Evolutionary conservation across 1,140 invertebrate species (phyloP).

Genomic region (Aleiodes sp.): DNA sequence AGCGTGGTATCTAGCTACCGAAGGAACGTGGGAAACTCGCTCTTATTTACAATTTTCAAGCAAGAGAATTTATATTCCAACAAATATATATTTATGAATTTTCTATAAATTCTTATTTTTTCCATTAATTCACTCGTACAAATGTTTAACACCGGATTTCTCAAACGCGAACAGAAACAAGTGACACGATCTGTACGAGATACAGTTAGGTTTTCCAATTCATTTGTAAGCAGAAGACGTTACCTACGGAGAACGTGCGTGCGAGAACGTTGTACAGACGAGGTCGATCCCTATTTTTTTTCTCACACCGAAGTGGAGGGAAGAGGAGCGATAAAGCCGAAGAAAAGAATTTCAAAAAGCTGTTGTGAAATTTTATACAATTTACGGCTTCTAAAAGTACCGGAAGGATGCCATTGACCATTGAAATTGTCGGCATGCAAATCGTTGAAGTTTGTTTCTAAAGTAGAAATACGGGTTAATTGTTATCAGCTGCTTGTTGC

Average conservation of each 20-base stretch:
- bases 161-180: not conserved
- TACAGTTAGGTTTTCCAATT: constrained; percentile 36
- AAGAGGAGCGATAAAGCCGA: not conserved
- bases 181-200: constrained; percentile 1
- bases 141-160: not conserved
- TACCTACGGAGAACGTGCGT: constrained; percentile 15
- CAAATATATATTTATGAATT: not conserved
- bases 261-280: constrained; percentile 17
- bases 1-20: not conserved
- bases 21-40: constrained; percentile 13
- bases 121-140: not conserved
- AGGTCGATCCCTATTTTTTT: constrained; percentile 7
- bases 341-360: not conserved
- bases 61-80: not conserved
- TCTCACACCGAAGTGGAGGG: not conserved
- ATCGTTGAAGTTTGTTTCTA: not conserved
- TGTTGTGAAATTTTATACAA: not conserved
- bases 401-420: not conserved
- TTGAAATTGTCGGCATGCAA: not conserved
- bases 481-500: not conserved
- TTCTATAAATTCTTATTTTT: too few species aligned
- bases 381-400: not conserved
- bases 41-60: not conserved
- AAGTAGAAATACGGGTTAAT: constrained; percentile 5
- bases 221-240: constrained; percentile 28